Evolutionary conservation across 2,113 vertebrate species (phyloP).

Genomic region (Sminthopsis crassicaudata): DNA sequence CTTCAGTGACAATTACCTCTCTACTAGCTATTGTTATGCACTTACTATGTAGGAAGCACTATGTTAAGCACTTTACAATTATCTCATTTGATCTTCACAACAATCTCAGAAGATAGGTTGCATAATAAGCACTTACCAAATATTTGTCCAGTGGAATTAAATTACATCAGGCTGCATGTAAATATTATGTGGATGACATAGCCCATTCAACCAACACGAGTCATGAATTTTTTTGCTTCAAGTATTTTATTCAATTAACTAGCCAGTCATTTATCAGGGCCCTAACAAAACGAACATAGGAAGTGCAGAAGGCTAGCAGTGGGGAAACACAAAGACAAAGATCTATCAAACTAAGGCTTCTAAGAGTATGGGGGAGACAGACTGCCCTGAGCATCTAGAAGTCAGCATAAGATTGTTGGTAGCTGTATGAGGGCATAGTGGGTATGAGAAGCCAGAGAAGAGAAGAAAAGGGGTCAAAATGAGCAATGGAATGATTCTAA

Average conservation of each 20-base stretch:
- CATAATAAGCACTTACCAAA: not conserved
- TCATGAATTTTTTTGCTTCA: not conserved
- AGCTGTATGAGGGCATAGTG: not conserved
- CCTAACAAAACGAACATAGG: not conserved
- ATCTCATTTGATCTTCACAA: not conserved
- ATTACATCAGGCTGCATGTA: not conserved
- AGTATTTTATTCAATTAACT: not conserved
- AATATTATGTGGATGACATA: not conserved
- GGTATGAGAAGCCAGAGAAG: not conserved
- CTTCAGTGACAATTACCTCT: not conserved
- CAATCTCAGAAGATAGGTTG: not conserved
- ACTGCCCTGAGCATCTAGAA: not conserved
- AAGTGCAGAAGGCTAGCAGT: not conserved
- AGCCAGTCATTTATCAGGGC: not conserved
- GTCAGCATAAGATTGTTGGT: not conserved
- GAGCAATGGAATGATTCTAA: not conserved
- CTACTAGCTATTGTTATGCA: not conserved
- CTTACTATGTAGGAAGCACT: not conserved
- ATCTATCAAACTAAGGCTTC: not conserved
- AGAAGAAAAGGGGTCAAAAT: not conserved
- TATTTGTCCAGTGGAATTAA: not conserved
- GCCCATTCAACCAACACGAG: not conserved
- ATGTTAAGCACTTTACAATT: not conserved
- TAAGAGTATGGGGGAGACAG: not conserved
- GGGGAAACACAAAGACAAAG: not conserved